phyloP scores from a whole-genome alignment of 53 echinoderm and acorn worm genomes.

The Paracentrotus lividus region DNA sequence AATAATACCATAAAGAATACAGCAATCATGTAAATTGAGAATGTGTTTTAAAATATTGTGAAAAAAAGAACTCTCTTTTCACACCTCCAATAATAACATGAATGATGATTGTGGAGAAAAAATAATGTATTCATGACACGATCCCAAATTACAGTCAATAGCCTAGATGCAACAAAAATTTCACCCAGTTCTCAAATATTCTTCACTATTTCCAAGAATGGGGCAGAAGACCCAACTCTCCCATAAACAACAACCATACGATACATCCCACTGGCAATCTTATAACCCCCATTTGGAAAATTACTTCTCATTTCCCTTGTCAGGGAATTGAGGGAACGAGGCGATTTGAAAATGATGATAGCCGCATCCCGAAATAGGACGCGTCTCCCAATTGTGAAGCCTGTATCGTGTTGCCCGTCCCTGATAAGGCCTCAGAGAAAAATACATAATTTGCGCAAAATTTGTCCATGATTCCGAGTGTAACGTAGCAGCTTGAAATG shows the following conservation, averaged over 20 bases:
- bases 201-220: neutral
- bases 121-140: neutral
- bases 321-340: slow-evolving; percentile 28
- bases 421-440: slow-evolving; percentile 23
- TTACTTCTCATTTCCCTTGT: slow-evolving; percentile 68
- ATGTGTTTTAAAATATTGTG: neutral
- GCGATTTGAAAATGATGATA: slow-evolving; percentile 60
- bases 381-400: slow-evolving; percentile 38
- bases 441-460: slow-evolving; percentile 35
- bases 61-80: neutral
- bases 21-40: neutral
- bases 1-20: neutral
- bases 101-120: neutral
- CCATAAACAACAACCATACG: neutral
- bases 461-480: neutral
- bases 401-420: slow-evolving; percentile 32
- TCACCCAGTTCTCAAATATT: neutral
- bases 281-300: slow-evolving; percentile 60
- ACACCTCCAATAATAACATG: neutral
- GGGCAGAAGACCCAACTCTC: slow-evolving; percentile 8
- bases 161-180: neutral
- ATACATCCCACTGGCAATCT: slow-evolving; percentile 47
- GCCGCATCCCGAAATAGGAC: slow-evolving; percentile 35
- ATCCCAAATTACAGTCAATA: neutral
- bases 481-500: neutral